Evolutionary conservation across 1,140 invertebrate genomes (phyloP).

Genomic region (Drosophila bifasciata): DNA sequence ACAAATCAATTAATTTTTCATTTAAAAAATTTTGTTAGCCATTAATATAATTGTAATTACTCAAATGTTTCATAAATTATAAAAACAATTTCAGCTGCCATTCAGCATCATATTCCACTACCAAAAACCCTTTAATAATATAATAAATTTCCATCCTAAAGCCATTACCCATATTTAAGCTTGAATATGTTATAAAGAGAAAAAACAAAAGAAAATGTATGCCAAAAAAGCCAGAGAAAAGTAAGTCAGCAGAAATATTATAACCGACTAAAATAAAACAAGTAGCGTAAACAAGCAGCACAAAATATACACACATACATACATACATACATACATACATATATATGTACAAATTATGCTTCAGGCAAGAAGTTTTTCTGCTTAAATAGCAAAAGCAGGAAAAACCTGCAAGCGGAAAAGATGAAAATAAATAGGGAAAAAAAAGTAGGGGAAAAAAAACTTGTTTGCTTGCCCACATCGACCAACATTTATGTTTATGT

Average conservation of each 20-base stretch:
- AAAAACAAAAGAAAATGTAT: slow-evolving; percentile 5
- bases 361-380: slow-evolving; percentile 28
- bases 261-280: slow-evolving; percentile 10
- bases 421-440: slow-evolving; percentile 20
- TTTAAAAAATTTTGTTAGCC: too few relatives aligned
- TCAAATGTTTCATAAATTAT: too few relatives aligned
- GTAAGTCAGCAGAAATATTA: slow-evolving; percentile 21
- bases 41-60: not conserved
- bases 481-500: slow-evolving; percentile 75
- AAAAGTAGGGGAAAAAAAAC: slow-evolving; percentile 39
- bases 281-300: slow-evolving; percentile 11
- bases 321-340: not conserved
- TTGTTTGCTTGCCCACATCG: slow-evolving; percentile 62
- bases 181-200: not conserved
- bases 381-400: slow-evolving; percentile 39
- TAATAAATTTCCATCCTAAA: not conserved
- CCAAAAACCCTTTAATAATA: too few relatives aligned
- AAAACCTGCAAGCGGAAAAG: slow-evolving; percentile 19
- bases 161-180: not conserved
- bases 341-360: slow-evolving; percentile 12
- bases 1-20: too few relatives aligned
- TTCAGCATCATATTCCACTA: too few relatives aligned
- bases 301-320: not conserved
- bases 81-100: too few relatives aligned
- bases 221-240: slow-evolving; percentile 4